Conservation (phyloP, 2,113 vertebrate species). For the Scolopax mira region DNA sequence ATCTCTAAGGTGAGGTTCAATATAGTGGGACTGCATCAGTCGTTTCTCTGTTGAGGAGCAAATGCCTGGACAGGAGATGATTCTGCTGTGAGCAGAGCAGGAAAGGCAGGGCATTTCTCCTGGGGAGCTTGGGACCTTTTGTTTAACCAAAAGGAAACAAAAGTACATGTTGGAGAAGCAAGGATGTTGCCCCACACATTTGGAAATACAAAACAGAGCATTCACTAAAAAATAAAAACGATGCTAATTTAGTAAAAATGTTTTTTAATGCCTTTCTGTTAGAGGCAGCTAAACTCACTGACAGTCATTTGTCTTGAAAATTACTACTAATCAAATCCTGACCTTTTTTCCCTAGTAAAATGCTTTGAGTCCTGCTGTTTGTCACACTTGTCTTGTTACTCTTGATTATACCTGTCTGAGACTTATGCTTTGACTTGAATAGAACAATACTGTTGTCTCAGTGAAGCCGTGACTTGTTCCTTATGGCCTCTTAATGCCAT, state of each 20-base stretch:
- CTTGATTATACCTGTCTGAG: conserved; percentile 10
- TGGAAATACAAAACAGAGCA: neutral
- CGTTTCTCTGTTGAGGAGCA: neutral
- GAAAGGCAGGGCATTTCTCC: neutral
- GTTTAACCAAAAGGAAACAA: neutral
- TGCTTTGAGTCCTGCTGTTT: conserved; percentile 15
- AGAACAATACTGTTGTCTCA: neutral
- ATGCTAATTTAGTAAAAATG: neutral
- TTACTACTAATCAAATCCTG: neutral
- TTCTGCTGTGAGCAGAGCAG: neutral
- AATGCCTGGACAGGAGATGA: neutral
- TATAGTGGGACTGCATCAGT: neutral
- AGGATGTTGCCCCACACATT: neutral
- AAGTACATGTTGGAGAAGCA: neutral
- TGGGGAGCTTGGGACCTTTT: neutral
- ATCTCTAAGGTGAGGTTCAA: neutral
- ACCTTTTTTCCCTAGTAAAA: neutral
- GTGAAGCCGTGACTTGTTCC: neutral
- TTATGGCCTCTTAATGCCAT: neutral
- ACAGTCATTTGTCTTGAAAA: neutral
- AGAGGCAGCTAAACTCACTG: neutral
- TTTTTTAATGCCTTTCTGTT: neutral
- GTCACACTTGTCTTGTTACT: neutral
- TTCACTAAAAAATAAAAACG: neutral
- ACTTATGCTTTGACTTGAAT: neutral